Evolutionary conservation across 2,113 vertebrate species (phyloP), one percentile per base, ranked within the genome.

Genomic region (Ictalurus punctatus): DNA sequence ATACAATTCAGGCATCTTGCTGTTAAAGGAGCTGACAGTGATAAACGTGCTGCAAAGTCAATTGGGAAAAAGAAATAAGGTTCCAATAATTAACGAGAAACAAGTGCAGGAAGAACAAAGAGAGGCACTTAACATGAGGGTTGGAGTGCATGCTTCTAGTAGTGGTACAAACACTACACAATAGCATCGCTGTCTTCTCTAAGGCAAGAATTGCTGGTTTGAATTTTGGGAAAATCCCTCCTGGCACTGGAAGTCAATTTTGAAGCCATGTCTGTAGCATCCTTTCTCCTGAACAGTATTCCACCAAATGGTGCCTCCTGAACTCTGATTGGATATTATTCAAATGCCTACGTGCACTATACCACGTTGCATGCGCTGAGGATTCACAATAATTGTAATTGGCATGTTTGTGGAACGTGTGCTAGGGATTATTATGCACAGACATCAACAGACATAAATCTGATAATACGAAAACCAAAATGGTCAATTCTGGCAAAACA

Each of bases 201-300:
- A 63, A 27, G 17, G 58, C 59, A 83, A 44, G 37, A 63, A 7
- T 37, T 16, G 12, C 81, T 63, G 81, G 34, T 83, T 83, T 61
- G 30, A 83, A 83, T 83, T 83, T 83, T 40, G 34, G 81, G 81
- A 63, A 83, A 83, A 83, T 83, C 81, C 81, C 81, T 83, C 21
- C 34, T 44, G 81, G 81, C 81, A 63, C 81, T 63, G 10, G 37
- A 63, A 83, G 59, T 16, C 21, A 3, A 56, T 44, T 63, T 44
- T 63, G 10, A 63, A 27, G 81, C 21, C 81, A 40, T 3, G 80
- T 83, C 81, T 40, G 58, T 40, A 63, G 56, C 30, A 59, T 58
- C 37, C 56, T 83, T 83, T 61, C n/a, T 37, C 58, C 5, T 4
- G 37, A 23, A 83, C 34, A 61, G 19, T 12, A 82, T 59, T 37